A percentile compares a stretch with the other conserved stretches of the same genome.
Evolutionary conservation across 2,797 vertebrate species (phyloP).

Genomic region (Sebastes taczanowskii): DNA sequence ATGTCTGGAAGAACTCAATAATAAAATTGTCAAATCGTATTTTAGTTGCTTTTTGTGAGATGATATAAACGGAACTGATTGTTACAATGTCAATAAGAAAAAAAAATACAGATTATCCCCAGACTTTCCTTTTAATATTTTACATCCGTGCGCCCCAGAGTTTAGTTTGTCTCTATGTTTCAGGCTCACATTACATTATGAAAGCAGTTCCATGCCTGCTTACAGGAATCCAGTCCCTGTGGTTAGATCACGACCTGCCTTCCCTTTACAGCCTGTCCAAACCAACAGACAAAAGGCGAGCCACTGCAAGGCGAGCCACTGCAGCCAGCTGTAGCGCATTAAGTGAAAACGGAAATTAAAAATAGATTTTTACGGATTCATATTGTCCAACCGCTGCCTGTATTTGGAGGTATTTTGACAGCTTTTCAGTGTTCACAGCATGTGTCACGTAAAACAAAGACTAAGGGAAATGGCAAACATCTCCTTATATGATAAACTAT

Average conservation of each 20-base stretch:
- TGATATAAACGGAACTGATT: too few relatives aligned
- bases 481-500: not conserved
- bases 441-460: not conserved
- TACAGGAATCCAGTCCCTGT: not conserved
- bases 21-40: too few relatives aligned
- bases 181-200: not conserved
- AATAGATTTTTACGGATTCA: conserved; percentile 22
- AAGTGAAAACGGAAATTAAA: conserved; percentile 6
- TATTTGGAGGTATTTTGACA: not conserved
- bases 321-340: conserved; percentile 2
- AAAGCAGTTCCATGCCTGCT: not conserved
- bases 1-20: too few relatives aligned
- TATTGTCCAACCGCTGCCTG: not conserved
- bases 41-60: too few relatives aligned
- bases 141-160: not conserved
- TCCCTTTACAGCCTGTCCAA: conserved; percentile 27
- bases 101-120: not conserved
- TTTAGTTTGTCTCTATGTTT: not conserved
- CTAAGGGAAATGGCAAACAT: not conserved
- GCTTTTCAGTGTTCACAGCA: not conserved
- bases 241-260: conserved; percentile 15
- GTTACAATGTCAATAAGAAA: not conserved
- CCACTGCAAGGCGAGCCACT: not conserved
- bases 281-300: conserved; percentile 11
- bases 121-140: not conserved